These are phyloP conservation scores for Percina caprodes DNA, from an alignment of 2,113 vertebrate genomes.

Conservation along the genomic window DNA sequence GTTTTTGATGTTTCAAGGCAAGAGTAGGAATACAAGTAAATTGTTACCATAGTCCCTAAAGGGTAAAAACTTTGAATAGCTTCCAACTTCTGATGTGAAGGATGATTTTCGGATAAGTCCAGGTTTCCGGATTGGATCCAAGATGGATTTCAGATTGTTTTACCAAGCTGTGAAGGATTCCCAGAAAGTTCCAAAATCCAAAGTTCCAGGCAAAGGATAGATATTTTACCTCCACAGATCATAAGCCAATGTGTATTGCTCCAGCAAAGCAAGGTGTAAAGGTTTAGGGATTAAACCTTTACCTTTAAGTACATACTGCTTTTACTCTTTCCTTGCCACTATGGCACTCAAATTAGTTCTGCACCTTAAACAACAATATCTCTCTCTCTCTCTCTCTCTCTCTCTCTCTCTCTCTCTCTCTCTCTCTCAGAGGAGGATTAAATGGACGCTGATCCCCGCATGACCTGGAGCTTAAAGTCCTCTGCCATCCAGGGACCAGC, in stretches of 20 bases:
- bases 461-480: conserved; percentile 76
- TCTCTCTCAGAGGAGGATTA: conserved; percentile 79
- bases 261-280: not conserved
- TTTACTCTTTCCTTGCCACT: conserved; percentile 11
- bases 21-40: not conserved
- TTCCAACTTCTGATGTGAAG: not conserved
- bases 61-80: not conserved
- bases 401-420: conserved; percentile 37
- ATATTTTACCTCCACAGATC: not conserved
- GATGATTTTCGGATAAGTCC: not conserved
- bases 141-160: not conserved
- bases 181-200: not conserved
- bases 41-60: not conserved
- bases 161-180: not conserved
- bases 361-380: conserved; percentile 21
- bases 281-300: not conserved
- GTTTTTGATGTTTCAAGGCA: not conserved
- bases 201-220: not conserved
- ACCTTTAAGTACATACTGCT: not conserved
- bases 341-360: not conserved
- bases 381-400: conserved; percentile 19
- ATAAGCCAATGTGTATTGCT: not conserved
- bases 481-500: conserved; percentile 68
- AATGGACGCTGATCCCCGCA: conserved; percentile 81
- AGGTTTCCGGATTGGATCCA: not conserved